Evolutionary conservation across 1,140 invertebrate genomes (phyloP), one percentile per base, ranked within the genome.

Genomic region (Latrodectus geometricus): DNA sequence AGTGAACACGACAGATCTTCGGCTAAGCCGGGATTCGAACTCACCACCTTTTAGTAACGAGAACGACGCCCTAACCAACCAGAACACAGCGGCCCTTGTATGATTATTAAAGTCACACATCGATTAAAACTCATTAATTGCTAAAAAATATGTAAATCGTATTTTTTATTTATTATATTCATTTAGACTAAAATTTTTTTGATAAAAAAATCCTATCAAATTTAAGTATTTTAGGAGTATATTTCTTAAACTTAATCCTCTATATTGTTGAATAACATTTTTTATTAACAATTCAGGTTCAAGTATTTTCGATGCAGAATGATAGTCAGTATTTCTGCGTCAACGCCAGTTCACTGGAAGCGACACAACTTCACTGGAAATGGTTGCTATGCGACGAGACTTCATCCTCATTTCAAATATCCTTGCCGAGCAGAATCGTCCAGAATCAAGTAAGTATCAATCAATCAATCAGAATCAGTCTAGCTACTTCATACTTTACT

Each of bases 311-410:
- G 3, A 48, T 65, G 21, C 35, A 78, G 54, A 14, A 20, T 48
- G 9, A 4, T 12, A 78, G 76, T 49, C 15, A 49, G 8, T 20
- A 54, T 54, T 81, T 81, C 14, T 81, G 78, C 20, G 68, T 81
- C 1, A 49, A 81, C 8, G 50, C 68, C 4, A 66, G 35, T 15
- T 20, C 68, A 8, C 48, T 81, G 1, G 78, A 81, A 35, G 78
- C 78, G 17, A 65, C 50, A 1, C 69, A 83, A 49, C 20, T 73
- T 17, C 80, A 83, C 15, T 83, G 80, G 80, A 83, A 74, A 21
- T 61, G 80, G 70, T 9, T 83, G 54, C 54, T 83, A 2, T 83
- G 80, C 7, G n/a, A 72, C 14, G 70, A 83, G 14, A n/a, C 21
- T 8, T 48, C 70, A 8, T 14, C 54, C 14, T 4, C 72, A 1